phyloP scores from a whole-genome alignment of 92 coral and sea anemone species.

The Plumapathes pennacea region DNA sequence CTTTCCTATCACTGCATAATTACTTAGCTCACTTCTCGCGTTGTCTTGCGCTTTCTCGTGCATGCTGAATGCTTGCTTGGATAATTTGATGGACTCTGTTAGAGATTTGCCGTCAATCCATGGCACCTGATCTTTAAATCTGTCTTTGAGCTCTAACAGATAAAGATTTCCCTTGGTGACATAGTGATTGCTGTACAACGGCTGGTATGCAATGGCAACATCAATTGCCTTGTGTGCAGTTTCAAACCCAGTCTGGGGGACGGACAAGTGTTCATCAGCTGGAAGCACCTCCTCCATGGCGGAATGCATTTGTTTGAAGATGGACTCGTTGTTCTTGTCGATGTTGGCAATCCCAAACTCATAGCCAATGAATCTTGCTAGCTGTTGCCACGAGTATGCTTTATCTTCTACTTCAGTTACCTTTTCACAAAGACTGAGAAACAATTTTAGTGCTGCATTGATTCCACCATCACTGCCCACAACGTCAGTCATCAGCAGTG shows the following conservation, averaged over 20 bases:
- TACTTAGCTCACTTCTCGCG: constrained; percentile 3
- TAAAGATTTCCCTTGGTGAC: constrained; percentile 44
- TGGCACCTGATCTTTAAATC: neutral
- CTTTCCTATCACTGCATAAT: constrained; percentile 63
- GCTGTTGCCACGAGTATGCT: constrained; percentile 67
- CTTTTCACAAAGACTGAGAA: constrained; percentile 31
- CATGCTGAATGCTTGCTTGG: constrained; percentile 31
- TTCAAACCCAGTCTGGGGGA: constrained; percentile 46
- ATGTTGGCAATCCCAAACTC: constrained; percentile 43
- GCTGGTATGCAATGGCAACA: constrained; percentile 44
- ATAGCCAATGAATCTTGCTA: constrained; percentile 63
- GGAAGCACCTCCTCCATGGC: constrained; percentile 1
- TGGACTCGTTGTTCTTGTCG: constrained; percentile 1
- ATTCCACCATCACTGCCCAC: constrained; percentile 3
- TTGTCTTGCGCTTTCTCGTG: constrained; percentile 39
- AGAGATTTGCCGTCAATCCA: neutral
- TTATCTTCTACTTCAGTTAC: constrained; percentile 35
- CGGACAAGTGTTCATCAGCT: no score
- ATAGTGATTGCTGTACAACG: constrained; percentile 42
- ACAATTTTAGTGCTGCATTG: constrained; percentile 34
- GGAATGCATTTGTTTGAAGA: constrained; percentile 1
- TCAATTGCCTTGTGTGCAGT: constrained; percentile 63
- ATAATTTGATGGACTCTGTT: constrained; percentile 9
- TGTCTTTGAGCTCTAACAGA: constrained; percentile 36
- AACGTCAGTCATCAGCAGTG: constrained; percentile 33